phyloP scores from a whole-genome alignment of 1,140 invertebrate species.

The Gryon sp. region DNA sequence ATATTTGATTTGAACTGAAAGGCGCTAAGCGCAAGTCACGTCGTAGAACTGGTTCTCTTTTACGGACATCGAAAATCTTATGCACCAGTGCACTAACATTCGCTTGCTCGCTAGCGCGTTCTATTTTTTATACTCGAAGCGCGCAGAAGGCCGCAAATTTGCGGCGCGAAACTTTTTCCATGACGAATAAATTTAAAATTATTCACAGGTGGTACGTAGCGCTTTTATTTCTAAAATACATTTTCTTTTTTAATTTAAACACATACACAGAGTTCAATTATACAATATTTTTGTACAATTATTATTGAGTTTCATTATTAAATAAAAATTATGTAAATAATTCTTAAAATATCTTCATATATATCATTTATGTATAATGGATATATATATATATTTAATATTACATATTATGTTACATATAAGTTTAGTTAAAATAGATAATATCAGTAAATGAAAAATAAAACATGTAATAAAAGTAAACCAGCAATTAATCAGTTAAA shows the following conservation, averaged over 20 bases:
- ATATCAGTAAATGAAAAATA: too few species aligned
- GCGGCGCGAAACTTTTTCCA: slow-evolving; percentile 49
- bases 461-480: too few species aligned
- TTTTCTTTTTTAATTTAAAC: not conserved
- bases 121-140: slow-evolving; percentile 32
- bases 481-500: too few species aligned
- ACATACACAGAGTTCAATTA: too few species aligned
- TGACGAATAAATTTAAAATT: slow-evolving; percentile 45
- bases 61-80: slow-evolving; percentile 46
- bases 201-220: slow-evolving; percentile 58
- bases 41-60: slow-evolving; percentile 47
- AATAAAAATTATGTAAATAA: too few species aligned
- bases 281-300: too few species aligned
- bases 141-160: slow-evolving; percentile 12
- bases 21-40: slow-evolving; percentile 62
- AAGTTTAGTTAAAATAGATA: too few species aligned
- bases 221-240: not conserved
- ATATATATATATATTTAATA: too few species aligned
- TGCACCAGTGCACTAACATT: slow-evolving; percentile 57
- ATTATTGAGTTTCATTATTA: too few species aligned
- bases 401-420: too few species aligned
- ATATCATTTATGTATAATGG: too few species aligned
- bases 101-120: slow-evolving; percentile 32
- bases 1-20: slow-evolving; percentile 60
- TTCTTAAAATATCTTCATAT: too few species aligned